A percentile compares a stretch with the other conserved stretches of the same genome.
phyloP scores from a whole-genome alignment of 2,113 vertebrate genomes.

The Prionailurus viverrinus region DNA sequence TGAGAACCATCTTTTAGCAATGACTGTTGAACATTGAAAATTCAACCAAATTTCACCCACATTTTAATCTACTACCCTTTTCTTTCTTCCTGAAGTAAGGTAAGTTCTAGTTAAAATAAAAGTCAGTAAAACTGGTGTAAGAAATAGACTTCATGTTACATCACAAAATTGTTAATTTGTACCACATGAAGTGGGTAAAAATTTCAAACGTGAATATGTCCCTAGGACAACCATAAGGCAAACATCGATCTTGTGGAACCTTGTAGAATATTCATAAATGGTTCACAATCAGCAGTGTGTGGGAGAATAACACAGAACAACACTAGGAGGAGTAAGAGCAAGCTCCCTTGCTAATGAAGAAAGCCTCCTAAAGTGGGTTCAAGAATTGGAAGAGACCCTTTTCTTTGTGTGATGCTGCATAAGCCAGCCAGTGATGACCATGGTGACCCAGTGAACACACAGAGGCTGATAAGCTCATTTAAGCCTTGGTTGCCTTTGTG shows the following conservation, averaged over 20 bases:
- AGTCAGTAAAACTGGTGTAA: neutral
- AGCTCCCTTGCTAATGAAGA: neutral
- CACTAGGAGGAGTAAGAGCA: neutral
- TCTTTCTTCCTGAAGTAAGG: neutral
- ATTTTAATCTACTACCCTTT: neutral
- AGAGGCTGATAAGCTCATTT: neutral
- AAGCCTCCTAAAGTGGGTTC: neutral
- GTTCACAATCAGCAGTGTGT: neutral
- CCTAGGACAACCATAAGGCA: neutral
- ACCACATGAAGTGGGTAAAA: neutral
- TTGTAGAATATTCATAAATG: neutral
- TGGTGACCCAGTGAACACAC: neutral
- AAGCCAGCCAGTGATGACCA: neutral
- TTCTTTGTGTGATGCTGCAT: neutral
- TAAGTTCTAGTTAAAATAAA: conserved; percentile 16
- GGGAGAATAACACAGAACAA: neutral
- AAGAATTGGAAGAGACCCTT: neutral
- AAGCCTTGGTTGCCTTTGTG: neutral
- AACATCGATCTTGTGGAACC: neutral
- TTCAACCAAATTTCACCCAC: neutral
- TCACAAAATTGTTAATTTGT: conserved; percentile 5
- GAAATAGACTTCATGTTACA: neutral
- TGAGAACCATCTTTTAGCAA: conserved; percentile 16
- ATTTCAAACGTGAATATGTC: neutral
- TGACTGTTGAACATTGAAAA: neutral